Evolutionary conservation across 2,797 vertebrate genomes (phyloP), one percentile per base, ranked within the genome.

Genomic region (Lutjanus argentimaculatus): DNA sequence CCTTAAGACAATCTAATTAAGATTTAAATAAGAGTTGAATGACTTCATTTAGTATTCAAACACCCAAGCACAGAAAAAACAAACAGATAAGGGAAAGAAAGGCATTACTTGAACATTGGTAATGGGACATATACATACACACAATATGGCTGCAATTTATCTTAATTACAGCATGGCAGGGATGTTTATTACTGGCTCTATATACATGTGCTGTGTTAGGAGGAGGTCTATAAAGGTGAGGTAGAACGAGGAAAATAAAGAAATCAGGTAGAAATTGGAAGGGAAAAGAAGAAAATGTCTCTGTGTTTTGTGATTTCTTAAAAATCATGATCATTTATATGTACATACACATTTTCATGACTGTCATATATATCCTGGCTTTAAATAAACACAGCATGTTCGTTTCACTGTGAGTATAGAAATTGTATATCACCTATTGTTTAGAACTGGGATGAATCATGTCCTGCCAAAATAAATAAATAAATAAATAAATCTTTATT

Each of bases 1-100:
- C 82, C 75, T 86, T 65, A 68, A 83, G 69, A 83, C 73, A 77
- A 78, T 80, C 70, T 82, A 81, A 90, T 87, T 88, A 87, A 83
- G 72, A 75, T 80, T 83, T 57, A 73, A 90, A 79, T 71, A 71
- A 62, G 55, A 81, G 65, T 58, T 36, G 57, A 71, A 73, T 62
- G 17, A 80, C 77, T 86, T 86, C 30, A 80, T 86, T 82, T 77
- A 19, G 49, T 57, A 67, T 75, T 77, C 43, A 88, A 75, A 80
- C 56, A 68, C 51, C 30, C 30, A 46, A 8, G 51, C 40, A 67
- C 12, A 57, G 40, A 67, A 75, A 69, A 79, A 51, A 76, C 51
- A 69, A 52, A 75, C 56, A 70, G 67, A 83, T 62, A 75, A 43
- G 12, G 46, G 12, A 7, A 36, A 49, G 67, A 63, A 64, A 75